These are phyloP conservation scores for Terebella lapidaria DNA, from an alignment of 2,888 invertebrate species.

Conservation along the genomic window DNA sequence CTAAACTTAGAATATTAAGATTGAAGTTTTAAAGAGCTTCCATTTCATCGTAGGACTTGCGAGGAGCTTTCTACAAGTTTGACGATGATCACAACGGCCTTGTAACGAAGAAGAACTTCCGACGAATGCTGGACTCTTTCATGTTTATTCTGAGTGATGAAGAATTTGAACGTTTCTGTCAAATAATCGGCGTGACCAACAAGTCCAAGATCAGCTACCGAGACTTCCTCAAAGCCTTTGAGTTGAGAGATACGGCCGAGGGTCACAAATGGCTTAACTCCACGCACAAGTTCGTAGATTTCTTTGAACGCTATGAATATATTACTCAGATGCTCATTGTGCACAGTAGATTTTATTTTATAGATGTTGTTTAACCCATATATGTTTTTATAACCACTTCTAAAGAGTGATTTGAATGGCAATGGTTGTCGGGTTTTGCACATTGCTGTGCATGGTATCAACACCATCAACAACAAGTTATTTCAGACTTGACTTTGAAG, in stretches of 20 bases:
- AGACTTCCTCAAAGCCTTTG: conserved; percentile 46
- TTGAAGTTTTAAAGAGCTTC: too few relatives aligned
- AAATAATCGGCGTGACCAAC: conserved; percentile 7
- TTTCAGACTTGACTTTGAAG: too few relatives aligned
- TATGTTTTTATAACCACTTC: too few relatives aligned
- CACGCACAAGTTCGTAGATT: conserved; percentile 36
- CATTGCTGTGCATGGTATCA: too few relatives aligned
- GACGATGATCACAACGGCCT: conserved; percentile 44
- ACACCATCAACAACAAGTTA: too few relatives aligned
- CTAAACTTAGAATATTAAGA: too few relatives aligned
- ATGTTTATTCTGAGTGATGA: conserved; percentile 41
- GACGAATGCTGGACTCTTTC: conserved; percentile 44
- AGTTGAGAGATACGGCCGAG: conserved; percentile 41
- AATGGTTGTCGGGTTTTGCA: too few relatives aligned
- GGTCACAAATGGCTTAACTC: conserved; percentile 50
- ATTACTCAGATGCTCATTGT: too few relatives aligned
- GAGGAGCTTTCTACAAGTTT: conserved; percentile 50
- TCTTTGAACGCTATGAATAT: too few relatives aligned
- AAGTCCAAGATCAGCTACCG: conserved; percentile 34
- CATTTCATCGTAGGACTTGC: conserved; percentile 36
- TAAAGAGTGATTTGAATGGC: too few relatives aligned
- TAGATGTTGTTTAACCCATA: too few relatives aligned
- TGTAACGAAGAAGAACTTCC: conserved; percentile 41
- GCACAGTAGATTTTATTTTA: too few relatives aligned
- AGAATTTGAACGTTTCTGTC: conserved; percentile 45